Base-by-base conservation (phyloP, 1,140 invertebrate species). In the Neuroterus valhalla region DNA sequence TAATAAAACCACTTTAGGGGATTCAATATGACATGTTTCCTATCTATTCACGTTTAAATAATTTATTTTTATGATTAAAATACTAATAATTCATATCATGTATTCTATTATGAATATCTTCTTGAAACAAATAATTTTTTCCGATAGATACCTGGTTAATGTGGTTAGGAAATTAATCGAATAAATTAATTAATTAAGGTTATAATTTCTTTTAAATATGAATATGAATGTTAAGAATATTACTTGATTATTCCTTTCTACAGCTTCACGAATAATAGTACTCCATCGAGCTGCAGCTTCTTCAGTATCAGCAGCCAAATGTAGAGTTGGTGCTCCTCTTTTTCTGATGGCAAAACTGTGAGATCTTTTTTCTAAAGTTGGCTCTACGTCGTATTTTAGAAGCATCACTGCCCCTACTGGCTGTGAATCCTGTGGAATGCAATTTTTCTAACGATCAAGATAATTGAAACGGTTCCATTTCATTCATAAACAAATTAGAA, bases 381-480 rank as follows among this genome's bases (percentile, higher is more conserved):
- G 90, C 70, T 91, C 89, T 1, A 98, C 93, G 44, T 93, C 93
- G 86, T 97, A 97, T 82, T 96, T 96, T 50, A 94, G 92, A 62
- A 98, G 91, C 90, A 96, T 95, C 73, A 98, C 92, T 15, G 96
- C 97, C 70, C 97, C 97, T 42, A 98, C 93, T 72, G 96, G 97
- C 86, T 97, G 96, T 45, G 94, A 93, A 85, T 96, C 95, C 95
- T 98, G 86, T 72, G 19, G 70, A 70, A 48, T 12, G 10, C 17
- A 48, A 48, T 12, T 55, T 21, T 1, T 19, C 17, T 45, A 10
- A 15, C 14, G 5, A 68, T 45, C 55, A 66, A 66, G 31, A 66
- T 66, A 15, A n/a, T 5, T 38, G 6, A 38, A 38, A 38, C 31
- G 10, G 1, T 19, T 26, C 1, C 19, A 21, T n/a, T 66, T 15